Evolutionary conservation across 2,888 invertebrate genomes (phyloP).

Genomic region (Diadromus collaris): DNA sequence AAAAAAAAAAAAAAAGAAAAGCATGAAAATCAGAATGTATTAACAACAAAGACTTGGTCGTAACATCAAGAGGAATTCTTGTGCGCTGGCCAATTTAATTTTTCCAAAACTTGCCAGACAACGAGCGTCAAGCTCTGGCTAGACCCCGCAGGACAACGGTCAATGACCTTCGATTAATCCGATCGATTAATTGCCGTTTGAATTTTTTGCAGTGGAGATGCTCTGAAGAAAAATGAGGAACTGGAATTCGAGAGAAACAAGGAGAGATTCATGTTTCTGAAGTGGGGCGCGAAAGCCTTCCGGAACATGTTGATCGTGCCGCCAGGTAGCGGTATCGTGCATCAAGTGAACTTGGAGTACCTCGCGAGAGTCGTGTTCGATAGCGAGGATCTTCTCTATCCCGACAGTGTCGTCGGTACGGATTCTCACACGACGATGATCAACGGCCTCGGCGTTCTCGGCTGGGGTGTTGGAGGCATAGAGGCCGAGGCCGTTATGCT

Average conservation of each 20-base stretch:
- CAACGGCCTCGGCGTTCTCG: conserved; percentile 97
- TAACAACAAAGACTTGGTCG: neutral
- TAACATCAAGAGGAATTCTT: neutral
- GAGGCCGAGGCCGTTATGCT: conserved; percentile 99
- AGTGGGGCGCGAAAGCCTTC: conserved; percentile 99
- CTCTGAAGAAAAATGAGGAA: conserved; percentile 95
- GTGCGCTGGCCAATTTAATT: neutral
- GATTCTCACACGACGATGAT: conserved; percentile 99
- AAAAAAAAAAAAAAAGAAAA: too few relatives aligned
- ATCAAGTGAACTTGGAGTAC: conserved; percentile 99
- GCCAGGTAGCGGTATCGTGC: conserved; percentile 98
- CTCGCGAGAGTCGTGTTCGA: conserved; percentile 95
- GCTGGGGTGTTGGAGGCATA: conserved; percentile 98
- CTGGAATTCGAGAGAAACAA: conserved; percentile 97
- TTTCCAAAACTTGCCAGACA: too few relatives aligned
- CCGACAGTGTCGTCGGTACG: conserved; percentile 97
- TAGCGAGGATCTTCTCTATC: conserved; percentile 85
- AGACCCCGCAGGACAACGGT: neutral
- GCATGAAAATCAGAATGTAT: neutral
- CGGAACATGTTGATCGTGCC: conserved; percentile 98
- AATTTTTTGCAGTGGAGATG: conserved; percentile 86
- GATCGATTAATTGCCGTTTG: conserved; percentile 26
- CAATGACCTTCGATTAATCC: neutral
- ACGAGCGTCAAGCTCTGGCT: neutral
- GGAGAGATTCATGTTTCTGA: conserved; percentile 97